Conservation (phyloP, 2,888 invertebrate species). For the Eilema depressum region DNA sequence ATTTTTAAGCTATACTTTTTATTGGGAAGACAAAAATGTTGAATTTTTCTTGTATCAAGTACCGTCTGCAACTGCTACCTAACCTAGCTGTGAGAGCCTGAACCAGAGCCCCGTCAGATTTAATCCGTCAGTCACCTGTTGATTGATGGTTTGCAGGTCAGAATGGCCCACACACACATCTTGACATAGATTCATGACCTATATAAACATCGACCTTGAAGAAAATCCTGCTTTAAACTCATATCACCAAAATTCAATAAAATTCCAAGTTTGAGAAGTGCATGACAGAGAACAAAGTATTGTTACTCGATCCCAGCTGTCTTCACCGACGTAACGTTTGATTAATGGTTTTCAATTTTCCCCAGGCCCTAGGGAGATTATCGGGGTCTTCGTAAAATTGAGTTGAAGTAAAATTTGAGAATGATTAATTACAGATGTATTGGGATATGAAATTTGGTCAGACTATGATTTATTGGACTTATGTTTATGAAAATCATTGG, state of each 20-base stretch:
- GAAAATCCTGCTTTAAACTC: too few relatives aligned
- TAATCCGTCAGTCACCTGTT: background rate
- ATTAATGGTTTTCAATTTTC: constrained; percentile 8
- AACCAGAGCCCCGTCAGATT: background rate
- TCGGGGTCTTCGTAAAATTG: background rate
- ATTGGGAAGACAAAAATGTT: background rate
- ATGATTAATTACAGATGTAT: constrained; percentile 4
- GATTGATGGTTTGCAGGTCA: background rate
- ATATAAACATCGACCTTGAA: too few relatives aligned
- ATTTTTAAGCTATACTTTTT: too few relatives aligned
- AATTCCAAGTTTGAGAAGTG: background rate
- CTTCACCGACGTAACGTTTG: constrained; percentile 5
- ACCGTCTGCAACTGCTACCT: background rate
- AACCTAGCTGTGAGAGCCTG: background rate
- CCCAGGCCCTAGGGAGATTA: background rate
- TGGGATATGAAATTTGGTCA: constrained; percentile 2
- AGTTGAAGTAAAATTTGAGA: background rate
- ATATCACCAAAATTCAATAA: background rate
- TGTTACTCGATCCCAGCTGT: background rate
- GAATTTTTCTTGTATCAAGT: background rate
- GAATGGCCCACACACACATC: too few relatives aligned
- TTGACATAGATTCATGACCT: too few relatives aligned
- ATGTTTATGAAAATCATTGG: background rate
- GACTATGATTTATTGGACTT: background rate
- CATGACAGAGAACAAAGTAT: background rate